These are phyloP conservation scores for Cacatua alba DNA, from an alignment of 2,113 vertebrate genomes.

Conservation along the genomic window DNA sequence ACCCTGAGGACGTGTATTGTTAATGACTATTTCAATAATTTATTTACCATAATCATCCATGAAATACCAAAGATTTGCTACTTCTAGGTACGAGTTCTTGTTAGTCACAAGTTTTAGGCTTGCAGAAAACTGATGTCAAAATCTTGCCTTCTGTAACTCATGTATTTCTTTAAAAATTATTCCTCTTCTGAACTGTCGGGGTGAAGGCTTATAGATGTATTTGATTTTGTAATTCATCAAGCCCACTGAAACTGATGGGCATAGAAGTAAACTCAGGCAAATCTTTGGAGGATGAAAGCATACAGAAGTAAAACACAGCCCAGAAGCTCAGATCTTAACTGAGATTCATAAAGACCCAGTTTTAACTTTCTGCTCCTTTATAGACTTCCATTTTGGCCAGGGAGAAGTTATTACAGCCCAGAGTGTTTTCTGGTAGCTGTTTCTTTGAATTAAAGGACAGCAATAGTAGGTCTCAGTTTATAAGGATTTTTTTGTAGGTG, in stretches of 20 bases:
- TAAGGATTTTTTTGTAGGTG: not conserved
- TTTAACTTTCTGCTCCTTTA: not conserved
- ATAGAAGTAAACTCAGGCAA: not conserved
- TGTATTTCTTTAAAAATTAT: not conserved
- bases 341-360: not conserved
- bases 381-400: not conserved
- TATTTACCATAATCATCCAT: not conserved
- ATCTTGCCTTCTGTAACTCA: not conserved
- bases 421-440: not conserved
- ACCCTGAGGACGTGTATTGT: not conserved
- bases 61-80: not conserved
- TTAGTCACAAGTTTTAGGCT: not conserved
- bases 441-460: not conserved
- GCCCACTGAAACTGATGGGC: not conserved
- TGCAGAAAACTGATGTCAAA: not conserved
- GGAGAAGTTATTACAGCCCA: not conserved
- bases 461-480: not conserved
- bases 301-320: not conserved
- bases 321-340: not conserved
- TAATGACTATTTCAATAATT: not conserved
- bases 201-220: not conserved
- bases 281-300: not conserved
- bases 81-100: not conserved
- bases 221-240: not conserved
- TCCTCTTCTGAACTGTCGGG: not conserved